Evolutionary conservation across 2,888 invertebrate genomes (phyloP), one percentile per base, ranked within the genome.

Genomic region (Epinotia brunnichana): DNA sequence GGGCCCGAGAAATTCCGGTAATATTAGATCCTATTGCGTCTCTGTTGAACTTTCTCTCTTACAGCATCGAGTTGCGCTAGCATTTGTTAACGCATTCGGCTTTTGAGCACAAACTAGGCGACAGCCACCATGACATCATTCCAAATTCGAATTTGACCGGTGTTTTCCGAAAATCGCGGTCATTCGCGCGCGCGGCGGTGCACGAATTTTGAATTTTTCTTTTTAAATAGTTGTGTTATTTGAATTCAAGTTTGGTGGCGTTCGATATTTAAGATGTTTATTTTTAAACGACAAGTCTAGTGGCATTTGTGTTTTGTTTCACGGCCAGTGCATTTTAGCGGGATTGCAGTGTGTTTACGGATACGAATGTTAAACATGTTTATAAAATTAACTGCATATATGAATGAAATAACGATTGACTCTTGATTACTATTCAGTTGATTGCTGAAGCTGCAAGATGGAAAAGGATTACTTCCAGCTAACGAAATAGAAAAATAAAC

Each of bases 21-120:
- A 41, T 60, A 60, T 54, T 39, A 72, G 66, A 71, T 57, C 60
- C 72, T 62, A 81, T 77, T 85, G 76, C 88, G 87, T 83, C 82
- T 82, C 89, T 87, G 86, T 73, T 74, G 70, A 84, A 91, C 92
- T 92, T 92, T 92, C 92, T 84, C 92, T 91, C 77, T 92, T 91
- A 90, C 91, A 89, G 89, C 92, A 91, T 87, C 87, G 79, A 80
- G 81, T 86, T 86, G 88, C 86, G 86, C 85, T 82, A 77, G 82
- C 75, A 74, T 80, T 83, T 79, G 87, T 84, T 85, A 84, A 80
- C 84, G 85, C 86, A 86, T 83, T 87, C 80, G 84, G 79, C 78
- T 68, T 68, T 72, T 72, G 72, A 68, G 72, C 72, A 72, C 72
- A 72, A 72, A 62, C 72, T 68, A 21, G 35, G 15, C 72, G 61